Percentiles rank a stretch among this genome's conserved stretches.
phyloP scores from a whole-genome alignment of 1,140 invertebrate genomes.

The Plodia interpunctella region DNA sequence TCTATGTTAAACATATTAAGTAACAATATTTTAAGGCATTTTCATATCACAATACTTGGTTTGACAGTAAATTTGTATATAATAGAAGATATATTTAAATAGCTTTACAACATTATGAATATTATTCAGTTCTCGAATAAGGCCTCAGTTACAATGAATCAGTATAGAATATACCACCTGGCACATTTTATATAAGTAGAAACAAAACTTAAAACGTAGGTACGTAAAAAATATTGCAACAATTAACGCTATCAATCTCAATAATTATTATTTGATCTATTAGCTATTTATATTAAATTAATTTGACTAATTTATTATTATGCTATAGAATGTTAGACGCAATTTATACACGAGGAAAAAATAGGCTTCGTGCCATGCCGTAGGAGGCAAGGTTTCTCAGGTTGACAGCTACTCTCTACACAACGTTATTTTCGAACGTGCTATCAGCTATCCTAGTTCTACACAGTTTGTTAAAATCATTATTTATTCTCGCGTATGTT shows the following conservation, averaged over 20 bases:
- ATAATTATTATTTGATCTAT: slow-evolving; percentile 36
- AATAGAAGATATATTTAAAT: slow-evolving; percentile 14
- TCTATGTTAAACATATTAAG: slow-evolving; percentile 10
- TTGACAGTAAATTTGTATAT: slow-evolving; percentile 14
- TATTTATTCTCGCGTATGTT: no score
- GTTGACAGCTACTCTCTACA: no score
- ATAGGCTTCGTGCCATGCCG: no score
- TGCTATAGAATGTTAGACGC: slow-evolving; percentile 18
- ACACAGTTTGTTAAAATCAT: no score
- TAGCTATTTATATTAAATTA: slow-evolving; percentile 25
- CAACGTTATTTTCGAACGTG: no score
- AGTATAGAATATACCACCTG: slow-evolving; percentile 15
- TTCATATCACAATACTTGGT: slow-evolving; percentile 37
- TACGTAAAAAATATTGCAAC: slow-evolving; percentile 35
- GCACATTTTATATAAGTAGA: slow-evolving; percentile 15
- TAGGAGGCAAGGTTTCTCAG: no score
- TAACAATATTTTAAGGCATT: slow-evolving; percentile 35
- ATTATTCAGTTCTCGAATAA: slow-evolving; percentile 13
- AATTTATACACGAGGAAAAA: background rate
- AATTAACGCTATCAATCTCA: slow-evolving; percentile 43
- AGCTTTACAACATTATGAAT: slow-evolving; percentile 16
- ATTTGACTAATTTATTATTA: slow-evolving; percentile 43
- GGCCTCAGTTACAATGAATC: slow-evolving; percentile 5
- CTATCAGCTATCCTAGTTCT: no score
- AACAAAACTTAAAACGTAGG: slow-evolving; percentile 14